Conservation (phyloP, 2,113 vertebrate genomes). For the Sebastes fasciatus region DNA sequence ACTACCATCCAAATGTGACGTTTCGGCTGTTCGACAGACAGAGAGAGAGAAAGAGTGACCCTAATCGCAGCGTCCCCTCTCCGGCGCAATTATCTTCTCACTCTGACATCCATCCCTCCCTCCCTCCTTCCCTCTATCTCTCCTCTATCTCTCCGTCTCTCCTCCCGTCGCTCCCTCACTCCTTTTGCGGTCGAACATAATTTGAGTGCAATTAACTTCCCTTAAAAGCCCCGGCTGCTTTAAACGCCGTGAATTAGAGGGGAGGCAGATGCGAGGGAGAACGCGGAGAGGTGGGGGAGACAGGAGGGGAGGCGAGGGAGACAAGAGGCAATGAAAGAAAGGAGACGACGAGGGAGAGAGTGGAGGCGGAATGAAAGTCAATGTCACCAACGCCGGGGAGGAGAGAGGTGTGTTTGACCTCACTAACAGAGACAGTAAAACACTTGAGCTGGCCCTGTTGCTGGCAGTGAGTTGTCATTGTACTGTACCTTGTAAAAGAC, state of each 20-base stretch:
- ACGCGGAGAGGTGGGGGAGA: slow-evolving; percentile 52
- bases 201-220: slow-evolving; percentile 90
- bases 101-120: slow-evolving; percentile 73
- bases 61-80: slow-evolving; percentile 76
- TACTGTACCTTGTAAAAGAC: slow-evolving; percentile 68
- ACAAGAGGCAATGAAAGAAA: slow-evolving; percentile 54
- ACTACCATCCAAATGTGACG: slow-evolving; percentile 66
- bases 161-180: slow-evolving; percentile 75
- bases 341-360: slow-evolving; percentile 26
- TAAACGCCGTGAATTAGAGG: slow-evolving; percentile 85
- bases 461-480: slow-evolving; percentile 71
- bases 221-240: slow-evolving; percentile 86
- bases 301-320: slow-evolving; percentile 40
- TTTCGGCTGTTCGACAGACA: slow-evolving; percentile 60
- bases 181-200: slow-evolving; percentile 86
- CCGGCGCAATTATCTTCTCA: slow-evolving; percentile 81
- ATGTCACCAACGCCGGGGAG: slow-evolving; percentile 71
- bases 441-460: slow-evolving; percentile 75
- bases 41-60: slow-evolving; percentile 75
- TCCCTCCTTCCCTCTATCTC: slow-evolving; percentile 68
- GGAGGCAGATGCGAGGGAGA: slow-evolving; percentile 70
- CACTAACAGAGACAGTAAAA: slow-evolving; percentile 80
- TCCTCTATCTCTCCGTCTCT: slow-evolving; percentile 61
- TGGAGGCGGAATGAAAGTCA: slow-evolving; percentile 76
- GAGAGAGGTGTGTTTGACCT: slow-evolving; percentile 82